Evolutionary conservation across 2,113 vertebrate species (phyloP), one percentile per base, ranked within the genome.

Genomic region (Lepidothrix coronata): DNA sequence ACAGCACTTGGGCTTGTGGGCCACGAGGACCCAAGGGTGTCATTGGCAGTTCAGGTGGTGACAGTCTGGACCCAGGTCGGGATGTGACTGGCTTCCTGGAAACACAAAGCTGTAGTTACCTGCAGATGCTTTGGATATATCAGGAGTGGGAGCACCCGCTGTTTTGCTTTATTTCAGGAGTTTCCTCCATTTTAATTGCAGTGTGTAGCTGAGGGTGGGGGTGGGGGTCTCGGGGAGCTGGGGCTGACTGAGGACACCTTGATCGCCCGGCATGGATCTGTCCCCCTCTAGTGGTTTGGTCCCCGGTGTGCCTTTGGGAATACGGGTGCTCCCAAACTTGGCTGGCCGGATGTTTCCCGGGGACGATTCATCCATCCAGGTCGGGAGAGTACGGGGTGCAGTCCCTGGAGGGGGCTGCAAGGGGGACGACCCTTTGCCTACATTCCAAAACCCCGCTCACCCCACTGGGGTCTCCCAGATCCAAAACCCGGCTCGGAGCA

Each of bases 21-120:
- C 54, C 5, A 0, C 13, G 31, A n/a, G 39, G 30, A 2, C 30
- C 18, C 0, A 0, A 39, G 46, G 16, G 16, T 61, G 58, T 12
- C 7, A 1, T 3, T 35, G 77, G 18, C 3, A 6, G 48, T 39
- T 57, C 22, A 15, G 43, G 7, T 61, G 66, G 66, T 61, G 87
- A 39, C 23, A 18, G 28, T n/a, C 19, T 3, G 1, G 17, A 57
- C 46, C 24, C 22, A 18, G 30, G 21, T 33, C 4, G 5, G 25
- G 18, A 4, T 13, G 22, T 2, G 2, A 6, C 49, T 57, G 88
- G 12, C 30, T 63, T 57, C 35, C 57, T 43, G 31, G 43, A 44
- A 63, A 6, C 27, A 37, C 35, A 43, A 23, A 57, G 22, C 58
- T 8, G 57, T 39, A 48, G 33, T 9, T 84, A 51, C 11, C 27